Evolutionary conservation across 2,113 vertebrate genomes (phyloP), one percentile per base, ranked within the genome.

Genomic region (Canis aureus): DNA sequence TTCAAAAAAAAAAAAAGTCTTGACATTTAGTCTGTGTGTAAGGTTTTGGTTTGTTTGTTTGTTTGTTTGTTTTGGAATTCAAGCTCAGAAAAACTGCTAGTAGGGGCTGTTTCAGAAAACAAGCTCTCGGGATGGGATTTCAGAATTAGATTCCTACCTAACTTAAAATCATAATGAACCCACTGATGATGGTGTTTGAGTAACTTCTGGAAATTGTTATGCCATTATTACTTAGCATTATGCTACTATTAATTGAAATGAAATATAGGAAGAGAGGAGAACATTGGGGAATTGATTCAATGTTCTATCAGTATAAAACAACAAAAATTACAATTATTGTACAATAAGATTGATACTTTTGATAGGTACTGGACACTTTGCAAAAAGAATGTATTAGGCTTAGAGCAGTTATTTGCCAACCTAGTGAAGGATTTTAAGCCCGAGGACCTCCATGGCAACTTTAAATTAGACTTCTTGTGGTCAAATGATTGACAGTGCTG

Each of bases 401-500:
- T 13, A 62, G 22, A 43, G 62, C 11, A n/a, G 12, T 84, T 79
- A 19, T 59, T 84, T 64, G 20, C 49, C 49, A 69, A 67, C 1
- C 4, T 43, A 76, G 51, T 25, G 23, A 71, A 73, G n/a, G 10
- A 49, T 51, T 87, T 82, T 91, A 59, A 91, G 64, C 8, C 38
- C 83, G 62, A 94, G 66, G 16, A 59, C 15, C 0, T 92, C 23
- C 6, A 67, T 29, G 32, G 1, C 23, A 94, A n/a, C 29, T 59
- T 94, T 91, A 87, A 91, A 67, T 94, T 94, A 66, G n/a, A 74
- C 22, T 57, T 60, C 86, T 85, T 55, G 3, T 69, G 62, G 25
- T 51, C n/a, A 79, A 3, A 66, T 23, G 17, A 71, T 8, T 66
- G 83, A 38, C 35, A 96, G 62, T 59, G 15, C 22, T 80, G 49